Base-by-base conservation (phyloP, 2,888 invertebrate genomes). In the Tipula vernalis region DNA sequence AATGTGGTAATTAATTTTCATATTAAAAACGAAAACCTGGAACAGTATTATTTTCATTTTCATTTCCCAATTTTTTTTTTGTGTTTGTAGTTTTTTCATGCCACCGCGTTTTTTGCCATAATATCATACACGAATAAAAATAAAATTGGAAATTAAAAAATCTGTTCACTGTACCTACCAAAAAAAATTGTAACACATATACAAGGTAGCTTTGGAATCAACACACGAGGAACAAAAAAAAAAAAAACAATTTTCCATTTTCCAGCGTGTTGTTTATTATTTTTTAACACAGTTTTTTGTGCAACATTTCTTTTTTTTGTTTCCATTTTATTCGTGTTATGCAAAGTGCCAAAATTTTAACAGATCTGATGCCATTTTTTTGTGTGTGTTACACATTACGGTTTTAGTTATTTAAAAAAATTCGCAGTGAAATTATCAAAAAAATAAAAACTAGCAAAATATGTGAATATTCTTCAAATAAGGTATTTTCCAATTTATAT, bases 1-100 rank as follows among this genome's bases (percentile, higher is more conserved):
- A 84, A 84, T 84, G 84, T 84, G 84, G 84, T 84, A 41, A 84
- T 84, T 84, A 84, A 84, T 84, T 83, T 83, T 36, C 13, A 36
- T 13, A 84, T 15, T 41, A 39, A 39, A 84, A 39, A 84, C 39
- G n/a, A 36, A 84, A 84, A 84, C 6, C 8, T 36, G 41, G n/a
- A n/a, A 84, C 84, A 41, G 36, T 39, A 84, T 36, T 83, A 36
- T 83, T 83, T 36, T 39, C 15, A 41, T 71, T 71, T 71, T 71
- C 28, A 71, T 71, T 71, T 71, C 28, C 71, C 28, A 71, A 28
- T 71, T 71, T 71, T 71, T 71, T 71, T 71, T 71, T 71, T 71
- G 12, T 57, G 15, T 18, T 5, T 18, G 13, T 12, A 71, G 51
- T 51, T 10, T 84, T 84, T 84, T 84, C 84, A 39, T 84, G 84